phyloP scores from a whole-genome alignment of 2,113 vertebrate species.

The Callocephalon fimbriatum region DNA sequence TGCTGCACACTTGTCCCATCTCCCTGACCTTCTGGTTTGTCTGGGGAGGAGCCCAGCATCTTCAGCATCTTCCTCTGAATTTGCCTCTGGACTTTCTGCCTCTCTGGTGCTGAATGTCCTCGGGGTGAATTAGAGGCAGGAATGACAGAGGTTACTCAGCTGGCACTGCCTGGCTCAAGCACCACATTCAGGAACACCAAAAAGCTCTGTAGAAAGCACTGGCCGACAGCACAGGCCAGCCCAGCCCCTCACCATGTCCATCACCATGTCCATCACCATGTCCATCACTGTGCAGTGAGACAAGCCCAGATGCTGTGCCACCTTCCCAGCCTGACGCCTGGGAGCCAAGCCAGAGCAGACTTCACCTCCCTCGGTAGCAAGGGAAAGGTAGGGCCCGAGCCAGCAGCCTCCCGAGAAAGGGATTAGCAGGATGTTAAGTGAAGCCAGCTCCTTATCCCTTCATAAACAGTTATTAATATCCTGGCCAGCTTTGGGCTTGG shows the following conservation, averaged over 20 bases:
- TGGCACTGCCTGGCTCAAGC: not conserved
- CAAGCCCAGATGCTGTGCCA: not conserved
- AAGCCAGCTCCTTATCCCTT: slow-evolving; percentile 23
- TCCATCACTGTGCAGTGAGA: not conserved
- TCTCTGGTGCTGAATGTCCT: not conserved
- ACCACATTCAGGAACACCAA: not conserved
- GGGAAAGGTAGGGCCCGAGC: not conserved
- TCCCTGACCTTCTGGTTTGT: fast-evolving
- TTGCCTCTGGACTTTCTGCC: too few species aligned
- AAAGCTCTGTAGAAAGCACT: not conserved
- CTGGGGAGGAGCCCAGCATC: not conserved
- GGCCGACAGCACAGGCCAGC: not conserved
- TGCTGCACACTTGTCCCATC: not conserved
- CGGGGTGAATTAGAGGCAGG: not conserved
- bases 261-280: not conserved
- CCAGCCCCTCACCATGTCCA: not conserved
- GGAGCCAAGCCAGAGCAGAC: not conserved
- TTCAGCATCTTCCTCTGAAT: not conserved
- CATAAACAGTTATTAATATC: not conserved
- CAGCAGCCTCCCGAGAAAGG: not conserved
- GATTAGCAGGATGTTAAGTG: not conserved
- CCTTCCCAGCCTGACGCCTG: not conserved
- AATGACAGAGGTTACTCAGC: fast-evolving
- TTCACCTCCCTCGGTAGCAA: not conserved
- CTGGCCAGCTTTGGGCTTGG: not conserved